phyloP scores from a whole-genome alignment of 2,113 vertebrate species.

The Saguinus midas region DNA sequence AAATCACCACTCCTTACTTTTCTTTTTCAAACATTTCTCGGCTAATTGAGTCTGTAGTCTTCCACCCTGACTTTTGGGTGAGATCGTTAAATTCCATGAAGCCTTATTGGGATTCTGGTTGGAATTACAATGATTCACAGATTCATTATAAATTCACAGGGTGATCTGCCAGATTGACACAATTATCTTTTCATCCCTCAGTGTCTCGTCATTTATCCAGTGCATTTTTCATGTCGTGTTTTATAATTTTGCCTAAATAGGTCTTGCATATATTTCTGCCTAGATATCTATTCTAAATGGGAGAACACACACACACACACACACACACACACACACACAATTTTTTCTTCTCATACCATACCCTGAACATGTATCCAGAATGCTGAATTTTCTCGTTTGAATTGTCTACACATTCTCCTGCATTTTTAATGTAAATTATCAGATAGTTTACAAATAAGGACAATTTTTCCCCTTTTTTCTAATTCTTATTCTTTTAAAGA shows the following conservation, averaged over 20 bases:
- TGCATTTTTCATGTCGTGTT: slow-evolving; percentile 10
- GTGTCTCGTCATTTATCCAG: background rate
- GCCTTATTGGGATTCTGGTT: slow-evolving; percentile 6
- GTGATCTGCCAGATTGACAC: background rate
- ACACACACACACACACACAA: no score
- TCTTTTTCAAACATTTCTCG: slow-evolving; percentile 9
- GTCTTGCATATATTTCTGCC: background rate
- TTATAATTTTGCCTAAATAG: background rate
- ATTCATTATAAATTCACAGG: slow-evolving; percentile 13
- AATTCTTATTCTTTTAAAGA: background rate
- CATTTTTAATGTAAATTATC: background rate
- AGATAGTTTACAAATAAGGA: background rate
- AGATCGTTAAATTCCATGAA: slow-evolving; percentile 13
- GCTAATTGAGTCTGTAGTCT: background rate
- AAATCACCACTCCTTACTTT: background rate
- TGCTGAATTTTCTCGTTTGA: background rate
- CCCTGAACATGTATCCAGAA: background rate
- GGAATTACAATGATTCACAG: background rate
- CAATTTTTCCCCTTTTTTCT: background rate
- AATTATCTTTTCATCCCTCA: background rate
- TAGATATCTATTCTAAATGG: background rate
- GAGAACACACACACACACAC: background rate
- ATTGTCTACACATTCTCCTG: background rate
- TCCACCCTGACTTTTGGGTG: background rate
- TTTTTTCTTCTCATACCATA: background rate